These are phyloP conservation scores for Halictus quadricinctus DNA, from an alignment of 2,888 invertebrate genomes.

Conservation along the genomic window DNA sequence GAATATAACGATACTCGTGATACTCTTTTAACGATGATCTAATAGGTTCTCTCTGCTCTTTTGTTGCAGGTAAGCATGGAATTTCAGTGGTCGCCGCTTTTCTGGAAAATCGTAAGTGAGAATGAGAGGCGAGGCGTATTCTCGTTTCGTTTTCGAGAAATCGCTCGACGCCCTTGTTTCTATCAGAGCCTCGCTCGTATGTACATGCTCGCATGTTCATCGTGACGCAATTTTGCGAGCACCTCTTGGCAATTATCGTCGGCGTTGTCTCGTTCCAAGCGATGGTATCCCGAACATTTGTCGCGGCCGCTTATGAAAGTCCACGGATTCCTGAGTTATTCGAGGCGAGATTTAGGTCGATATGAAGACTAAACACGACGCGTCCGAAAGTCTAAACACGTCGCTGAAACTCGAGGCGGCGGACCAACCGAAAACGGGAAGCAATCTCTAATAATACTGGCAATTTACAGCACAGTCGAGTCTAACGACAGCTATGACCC, in stretches of 20 bases:
- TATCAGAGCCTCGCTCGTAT: slow-evolving; percentile 33
- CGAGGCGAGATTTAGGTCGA: slow-evolving; percentile 13
- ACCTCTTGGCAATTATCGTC: slow-evolving; percentile 32
- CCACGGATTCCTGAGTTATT: slow-evolving; percentile 2
- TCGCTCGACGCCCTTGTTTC: slow-evolving; percentile 51
- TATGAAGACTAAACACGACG: neutral
- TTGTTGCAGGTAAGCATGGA: neutral
- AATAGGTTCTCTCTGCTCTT: neutral
- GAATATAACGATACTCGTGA: neutral
- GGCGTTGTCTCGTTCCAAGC: slow-evolving; percentile 18
- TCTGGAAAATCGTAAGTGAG: neutral
- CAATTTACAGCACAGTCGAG: neutral
- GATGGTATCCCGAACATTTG: slow-evolving; percentile 20
- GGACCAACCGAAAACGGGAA: neutral
- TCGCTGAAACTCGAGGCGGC: neutral
- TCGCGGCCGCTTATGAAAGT: slow-evolving; percentile 6
- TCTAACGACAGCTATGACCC: neutral
- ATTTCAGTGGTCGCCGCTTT: neutral
- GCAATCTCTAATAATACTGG: neutral
- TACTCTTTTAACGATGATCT: neutral
- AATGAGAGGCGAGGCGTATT: neutral
- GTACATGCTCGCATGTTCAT: slow-evolving; percentile 31
- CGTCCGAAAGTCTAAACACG: neutral
- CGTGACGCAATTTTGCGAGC: slow-evolving; percentile 43
- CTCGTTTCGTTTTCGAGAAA: slow-evolving; percentile 47